Evolutionary conservation across 2,797 vertebrate species (phyloP), one percentile per base, ranked within the genome.

Genomic region (Micromesistius poutassou): DNA sequence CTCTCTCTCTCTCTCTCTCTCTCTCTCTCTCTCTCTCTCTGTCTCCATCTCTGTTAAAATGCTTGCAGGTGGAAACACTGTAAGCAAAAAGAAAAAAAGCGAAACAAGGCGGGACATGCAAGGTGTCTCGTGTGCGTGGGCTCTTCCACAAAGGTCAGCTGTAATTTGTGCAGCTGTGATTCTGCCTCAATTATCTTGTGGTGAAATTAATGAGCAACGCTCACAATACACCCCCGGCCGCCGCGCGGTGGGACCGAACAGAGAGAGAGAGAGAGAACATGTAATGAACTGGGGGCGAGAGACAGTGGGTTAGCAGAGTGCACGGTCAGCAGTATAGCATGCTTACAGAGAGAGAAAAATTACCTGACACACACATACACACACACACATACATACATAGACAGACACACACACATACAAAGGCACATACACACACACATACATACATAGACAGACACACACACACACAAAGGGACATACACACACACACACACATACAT

Each of bases 101-200:
- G 9, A 38, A 16, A 72, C n/a, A 33, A 72, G 46, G 38, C 28
- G 28, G 72, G 28, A 12, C 30, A 28, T 25, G 40, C 36, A 42
- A 30, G 38, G 77, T 40, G 33, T 30, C 33, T 74, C 2, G 78
- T 77, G 13, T 62, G 38, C 73, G 72, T 36, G n/a, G 78, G 79
- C 25, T 70, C 40, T 76, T 78, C 19, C 55, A 79, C 31, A 87
- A 85, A 84, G 82, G 86, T 85, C 88, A 88, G 81, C 42, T 80
- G 74, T 84, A 81, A 91, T 87, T 78, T 85, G 77, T 79, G 82
- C 86, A 90, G 87, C 85, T 90, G 86, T 78, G 82, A 83, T 81
- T 82, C 55, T 76, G 77, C 78, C 74, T 85, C 79, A 83, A 80
- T 87, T 82, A 85, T 72, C 78, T 30, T 71, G 72, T 77, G 79